Conservation (phyloP, 1,140 invertebrate genomes). For the Zaprionus lachaisei region DNA sequence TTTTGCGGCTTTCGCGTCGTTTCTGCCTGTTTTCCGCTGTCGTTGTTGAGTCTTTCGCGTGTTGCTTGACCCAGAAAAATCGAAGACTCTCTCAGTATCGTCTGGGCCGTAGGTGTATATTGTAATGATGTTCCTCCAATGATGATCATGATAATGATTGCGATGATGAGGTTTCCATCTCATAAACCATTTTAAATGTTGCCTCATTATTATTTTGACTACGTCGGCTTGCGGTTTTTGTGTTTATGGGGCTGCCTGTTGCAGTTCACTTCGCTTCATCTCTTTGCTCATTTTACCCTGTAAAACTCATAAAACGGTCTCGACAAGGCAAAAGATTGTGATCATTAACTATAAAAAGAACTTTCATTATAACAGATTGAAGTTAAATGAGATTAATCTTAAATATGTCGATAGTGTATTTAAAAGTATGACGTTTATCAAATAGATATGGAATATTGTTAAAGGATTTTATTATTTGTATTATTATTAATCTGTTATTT, state of each 20-base stretch:
- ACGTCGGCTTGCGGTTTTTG: slow-evolving; percentile 71
- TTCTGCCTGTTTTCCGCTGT: not conserved
- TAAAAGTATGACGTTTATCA: too few species aligned
- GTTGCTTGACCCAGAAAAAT: slow-evolving; percentile 75
- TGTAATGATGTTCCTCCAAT: slow-evolving; percentile 42
- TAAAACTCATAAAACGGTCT: not conserved
- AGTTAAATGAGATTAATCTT: too few species aligned
- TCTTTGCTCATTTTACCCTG: slow-evolving; percentile 36
- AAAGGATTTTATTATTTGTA: not conserved
- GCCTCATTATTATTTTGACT: slow-evolving; percentile 80
- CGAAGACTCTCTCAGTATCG: slow-evolving; percentile 34
- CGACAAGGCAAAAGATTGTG: not conserved
- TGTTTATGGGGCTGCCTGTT: slow-evolving; percentile 63
- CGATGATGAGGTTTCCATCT: slow-evolving; percentile 46
- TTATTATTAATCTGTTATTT: too few species aligned
- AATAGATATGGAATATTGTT: not conserved
- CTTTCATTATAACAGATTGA: not conserved
- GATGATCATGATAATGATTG: slow-evolving; percentile 25
- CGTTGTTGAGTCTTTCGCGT: slow-evolving; percentile 48
- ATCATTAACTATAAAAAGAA: not conserved
- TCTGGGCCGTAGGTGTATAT: slow-evolving; percentile 56
- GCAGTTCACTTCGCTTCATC: slow-evolving; percentile 27
- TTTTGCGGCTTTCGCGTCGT: slow-evolving; percentile 20
- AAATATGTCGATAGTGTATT: too few species aligned
- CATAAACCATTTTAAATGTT: slow-evolving; percentile 79